These are phyloP conservation scores for Trissolcus brochymenae DNA, from an alignment of 2,888 invertebrate species.

Conservation along the genomic window DNA sequence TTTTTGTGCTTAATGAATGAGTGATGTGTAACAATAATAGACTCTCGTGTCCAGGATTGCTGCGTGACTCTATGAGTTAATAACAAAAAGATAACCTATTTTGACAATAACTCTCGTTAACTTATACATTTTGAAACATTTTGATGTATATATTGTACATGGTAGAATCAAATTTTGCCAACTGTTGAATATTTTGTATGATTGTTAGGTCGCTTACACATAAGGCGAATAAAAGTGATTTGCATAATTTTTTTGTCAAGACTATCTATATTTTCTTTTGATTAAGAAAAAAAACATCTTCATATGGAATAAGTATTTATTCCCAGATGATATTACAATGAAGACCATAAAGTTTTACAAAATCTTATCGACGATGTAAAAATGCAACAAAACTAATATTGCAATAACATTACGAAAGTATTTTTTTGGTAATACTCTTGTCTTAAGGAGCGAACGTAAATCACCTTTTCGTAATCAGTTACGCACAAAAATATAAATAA, in stretches of 20 bases:
- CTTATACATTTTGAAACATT: constrained; percentile 4
- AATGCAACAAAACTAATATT: constrained; percentile 12
- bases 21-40: constrained; percentile 29
- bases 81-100: constrained; percentile 38
- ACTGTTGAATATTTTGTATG: constrained; percentile 36
- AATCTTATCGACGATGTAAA: constrained; percentile 38
- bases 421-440: background rate
- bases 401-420: constrained; percentile 7
- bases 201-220: constrained; percentile 5
- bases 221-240: constrained; percentile 26
- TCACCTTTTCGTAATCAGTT: background rate
- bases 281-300: constrained; percentile 11
- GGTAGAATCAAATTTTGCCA: constrained; percentile 18
- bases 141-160: constrained; percentile 20
- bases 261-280: no score
- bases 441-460: background rate
- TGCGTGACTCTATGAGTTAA: constrained; percentile 7
- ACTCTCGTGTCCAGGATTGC: constrained; percentile 9
- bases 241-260: constrained; percentile 7
- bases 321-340: constrained; percentile 15
- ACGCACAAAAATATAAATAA: constrained; percentile 32
- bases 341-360: constrained; percentile 32
- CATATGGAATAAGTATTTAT: constrained; percentile 21
- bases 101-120: constrained; percentile 33
- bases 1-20: constrained; percentile 29